Percentiles rank a stretch among this genome's conserved stretches.
Conservation (phyloP, 2,888 invertebrate genomes). For the Sphecodes monilicornis region DNA sequence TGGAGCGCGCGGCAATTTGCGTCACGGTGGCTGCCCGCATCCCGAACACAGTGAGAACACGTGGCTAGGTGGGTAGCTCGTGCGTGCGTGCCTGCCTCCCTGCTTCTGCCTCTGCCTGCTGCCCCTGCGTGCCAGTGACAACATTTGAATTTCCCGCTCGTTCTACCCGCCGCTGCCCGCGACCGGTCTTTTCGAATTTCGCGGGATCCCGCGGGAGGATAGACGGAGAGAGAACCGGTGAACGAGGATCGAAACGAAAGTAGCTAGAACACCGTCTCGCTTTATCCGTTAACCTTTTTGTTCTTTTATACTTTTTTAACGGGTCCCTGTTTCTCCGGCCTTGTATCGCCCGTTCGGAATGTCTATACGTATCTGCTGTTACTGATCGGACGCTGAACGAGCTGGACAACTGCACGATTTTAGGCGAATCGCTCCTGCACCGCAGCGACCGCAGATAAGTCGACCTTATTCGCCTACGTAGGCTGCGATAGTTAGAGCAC, state of each 20-base stretch:
- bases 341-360: slow-evolving; percentile 51
- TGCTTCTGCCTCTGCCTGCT: background rate
- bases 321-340: slow-evolving; percentile 44
- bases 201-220: slow-evolving; percentile 42
- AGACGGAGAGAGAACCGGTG: background rate
- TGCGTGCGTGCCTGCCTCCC: slow-evolving; percentile 22
- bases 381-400: background rate
- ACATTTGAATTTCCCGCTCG: slow-evolving; percentile 63
- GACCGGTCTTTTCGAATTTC: slow-evolving; percentile 53
- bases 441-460: background rate
- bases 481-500: background rate
- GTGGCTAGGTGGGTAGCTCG: slow-evolving; percentile 56
- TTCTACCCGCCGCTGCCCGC: slow-evolving; percentile 12
- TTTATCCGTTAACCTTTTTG: background rate
- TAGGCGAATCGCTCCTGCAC: background rate
- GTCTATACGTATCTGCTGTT: background rate
- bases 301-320: background rate
- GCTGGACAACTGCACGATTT: background rate
- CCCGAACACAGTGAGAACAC: slow-evolving; percentile 55
- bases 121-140: slow-evolving; percentile 14
- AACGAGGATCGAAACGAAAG: background rate
- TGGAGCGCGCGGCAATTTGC: slow-evolving; percentile 59
- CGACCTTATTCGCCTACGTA: background rate
- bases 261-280: background rate
- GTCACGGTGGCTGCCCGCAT: slow-evolving; percentile 62